Evolutionary conservation across 30 jellyfish, hydroid and myxozoan genomes (phyloP), one percentile per base, ranked within the genome.

Genomic region (Pelagia noctiluca): DNA sequence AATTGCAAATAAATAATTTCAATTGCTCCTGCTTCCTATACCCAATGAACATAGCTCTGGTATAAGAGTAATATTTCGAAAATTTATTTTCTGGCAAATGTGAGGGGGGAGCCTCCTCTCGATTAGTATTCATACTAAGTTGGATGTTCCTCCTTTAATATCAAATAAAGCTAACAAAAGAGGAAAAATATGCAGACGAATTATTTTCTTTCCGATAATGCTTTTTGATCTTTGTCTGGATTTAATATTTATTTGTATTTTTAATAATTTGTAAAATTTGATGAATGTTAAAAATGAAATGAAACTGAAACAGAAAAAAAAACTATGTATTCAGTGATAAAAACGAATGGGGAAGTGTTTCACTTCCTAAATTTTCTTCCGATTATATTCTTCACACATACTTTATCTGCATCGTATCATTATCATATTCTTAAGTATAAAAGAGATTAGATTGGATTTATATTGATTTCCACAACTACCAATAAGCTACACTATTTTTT

Each of bases 91-190:
- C 68, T 52, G 68, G 68, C 26, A 52, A 52, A 52, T 52, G 16
- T 52, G 68, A 52, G 68, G 68, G 68, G 68, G 68, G 68, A n/a
- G 68, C 68, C 68, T 52, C 68, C 68, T 52, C 68, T 52, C 26
- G 68, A 4, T 52, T 52, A 52, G 68, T 52, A 52, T 52, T 52
- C 68, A 52, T 52, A 34, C 48, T 63, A 63, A 34, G 24, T 28
- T 63, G 50, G 48, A 63, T 21, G 76, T 30, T 63, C 76, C 50
- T 63, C 76, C 76, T 34, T 30, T 28, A 63, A 34, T 30, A 3
- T 30, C 50, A 34, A 34, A 30, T 28, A 63, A 63, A 63, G 48
- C 8, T 34, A 28, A 34, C 48, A 30, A 30, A 30, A 28, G 23
- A 19, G 57, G 50, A 34, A 63, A 63, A 63, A 28, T 28, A 63